Base-by-base conservation (phyloP, 2,888 invertebrate species). In the Netelia melanura region DNA sequence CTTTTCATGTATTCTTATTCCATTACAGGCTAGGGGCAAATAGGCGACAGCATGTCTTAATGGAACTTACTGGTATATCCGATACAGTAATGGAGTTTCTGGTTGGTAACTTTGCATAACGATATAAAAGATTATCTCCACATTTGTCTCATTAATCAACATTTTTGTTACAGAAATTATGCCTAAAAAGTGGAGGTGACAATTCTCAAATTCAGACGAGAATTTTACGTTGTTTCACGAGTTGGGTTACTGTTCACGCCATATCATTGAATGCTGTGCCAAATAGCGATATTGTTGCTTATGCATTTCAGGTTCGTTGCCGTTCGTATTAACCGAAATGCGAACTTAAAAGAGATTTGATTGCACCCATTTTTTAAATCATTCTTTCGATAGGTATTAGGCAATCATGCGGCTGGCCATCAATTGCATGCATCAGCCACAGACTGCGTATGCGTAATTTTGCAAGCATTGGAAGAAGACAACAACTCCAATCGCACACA, bases 221-320 rank as follows among this genome's bases (percentile, higher is more conserved):
- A 93, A 96, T 97, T 43, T 95, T 98, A 76, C 96, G 97, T 89
- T 99, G 98, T 94, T 97, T 98, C 93, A 97, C 97, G 0, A 98
- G 98, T 9, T 99, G 99, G 98, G 96, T 98, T 88, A 96, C 96
- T 78, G 96, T 98, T 11, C 96, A 96, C 89, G 97, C 97, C 14
- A 96, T 98, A 87, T 96, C 97, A 52, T 95, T 98, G 76, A 95
- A 96, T 77, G 96, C 96, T 84, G 95, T 98, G 71, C 95, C 96
- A 0, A 96, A 97, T 86, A 97, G 96, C 94, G 95, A 96, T 1
- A 96, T 98, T 0, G 95, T 97, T 72, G 96, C 96, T 61, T 96
- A 96, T 92, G 96, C 97, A 79, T 96, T 98, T 91, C 96, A 96
- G 91, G 94, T 94, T 89, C 87, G 89, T 38, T 38, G 6, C 1